A percentile compares a stretch with the other conserved stretches of the same genome.
Evolutionary conservation across 2,797 vertebrate species (phyloP).

Genomic region (Chaunax sp.): DNA sequence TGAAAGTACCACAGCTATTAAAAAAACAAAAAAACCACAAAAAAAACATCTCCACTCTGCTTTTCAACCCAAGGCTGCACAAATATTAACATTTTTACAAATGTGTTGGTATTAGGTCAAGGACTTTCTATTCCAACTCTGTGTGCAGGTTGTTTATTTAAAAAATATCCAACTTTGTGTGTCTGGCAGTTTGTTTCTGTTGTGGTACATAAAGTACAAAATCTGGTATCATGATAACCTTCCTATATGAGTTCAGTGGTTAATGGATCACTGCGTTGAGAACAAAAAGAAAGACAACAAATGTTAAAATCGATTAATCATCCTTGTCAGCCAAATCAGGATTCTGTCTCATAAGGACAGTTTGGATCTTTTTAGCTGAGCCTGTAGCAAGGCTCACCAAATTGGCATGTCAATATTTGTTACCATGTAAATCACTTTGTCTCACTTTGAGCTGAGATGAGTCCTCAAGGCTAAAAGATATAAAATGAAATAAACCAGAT

Average conservation of each 20-base stretch:
- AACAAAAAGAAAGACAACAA: conserved; percentile 19
- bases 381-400: conserved; percentile 23
- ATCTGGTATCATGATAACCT: too few relatives aligned
- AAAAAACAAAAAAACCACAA: too few relatives aligned
- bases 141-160: too few relatives aligned
- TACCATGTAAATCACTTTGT: conserved; percentile 44
- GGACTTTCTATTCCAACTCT: too few relatives aligned
- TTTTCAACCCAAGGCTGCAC: too few relatives aligned
- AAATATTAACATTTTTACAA: too few relatives aligned
- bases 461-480: not conserved
- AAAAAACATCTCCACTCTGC: too few relatives aligned
- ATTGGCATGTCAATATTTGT: conserved; percentile 52
- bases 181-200: too few relatives aligned
- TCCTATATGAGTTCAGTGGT: not conserved
- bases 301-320: conserved; percentile 13
- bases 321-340: conserved; percentile 27
- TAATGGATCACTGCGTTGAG: conserved; percentile 13
- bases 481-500: conserved; percentile 15
- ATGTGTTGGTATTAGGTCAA: too few relatives aligned
- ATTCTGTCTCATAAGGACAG: conserved; percentile 53
- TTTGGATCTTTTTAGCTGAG: conserved; percentile 49
- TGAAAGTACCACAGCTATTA: too few relatives aligned
- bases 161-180: too few relatives aligned
- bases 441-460: conserved; percentile 29
- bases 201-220: too few relatives aligned